Evolutionary conservation across 1,140 invertebrate species (phyloP), one percentile per base, ranked within the genome.

Genomic region (Ostrea denselamellosa): DNA sequence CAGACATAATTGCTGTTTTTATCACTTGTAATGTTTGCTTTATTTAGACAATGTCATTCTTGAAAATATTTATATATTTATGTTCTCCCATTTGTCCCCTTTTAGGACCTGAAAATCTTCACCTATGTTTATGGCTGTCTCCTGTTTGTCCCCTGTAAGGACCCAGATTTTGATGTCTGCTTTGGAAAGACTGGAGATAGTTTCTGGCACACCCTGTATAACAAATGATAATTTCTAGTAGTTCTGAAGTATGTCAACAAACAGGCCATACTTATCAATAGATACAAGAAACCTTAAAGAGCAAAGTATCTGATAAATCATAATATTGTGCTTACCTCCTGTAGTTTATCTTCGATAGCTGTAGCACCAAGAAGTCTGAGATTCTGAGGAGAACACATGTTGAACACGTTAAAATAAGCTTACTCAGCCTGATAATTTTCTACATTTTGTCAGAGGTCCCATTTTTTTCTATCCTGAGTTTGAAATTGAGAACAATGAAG

Each of bases 91-190:
- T n/a, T n/a, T n/a, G n/a, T n/a, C n/a, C n/a, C n/a, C n/a, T n/a
- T n/a, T n/a, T n/a, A n/a, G n/a, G n/a, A n/a, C n/a, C 34, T 44
- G 34, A 44, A 44, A 83, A 34, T 53, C 88, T 85, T 85, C 87
- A 95, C 96, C 99, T 94, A 99, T 99, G 95, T 99, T 99, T 88
- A 99, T 99, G 82, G 99, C 99, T 52, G 99, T 99, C 96, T 99
- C 99, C 95, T 99, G 98, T 95, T 99, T 99, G 95, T 99, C 99
- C 25, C 99, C 99, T 8, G 99, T 99, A 89, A 99, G 95, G 54
- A 99, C 97, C 99, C 99, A 99, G 83, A 99, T 97, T 93, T 97
- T 97, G 90, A 95, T 95, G 9, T 98, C 98, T 58, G 98, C 98
- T 88, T 97, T 96, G 28, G 98, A 95, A 12, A 99, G 95, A 25